Percentiles rank a stretch among this genome's conserved stretches.
Conservation (phyloP, 2,888 invertebrate species). For the Pachydiplax longipennis region DNA sequence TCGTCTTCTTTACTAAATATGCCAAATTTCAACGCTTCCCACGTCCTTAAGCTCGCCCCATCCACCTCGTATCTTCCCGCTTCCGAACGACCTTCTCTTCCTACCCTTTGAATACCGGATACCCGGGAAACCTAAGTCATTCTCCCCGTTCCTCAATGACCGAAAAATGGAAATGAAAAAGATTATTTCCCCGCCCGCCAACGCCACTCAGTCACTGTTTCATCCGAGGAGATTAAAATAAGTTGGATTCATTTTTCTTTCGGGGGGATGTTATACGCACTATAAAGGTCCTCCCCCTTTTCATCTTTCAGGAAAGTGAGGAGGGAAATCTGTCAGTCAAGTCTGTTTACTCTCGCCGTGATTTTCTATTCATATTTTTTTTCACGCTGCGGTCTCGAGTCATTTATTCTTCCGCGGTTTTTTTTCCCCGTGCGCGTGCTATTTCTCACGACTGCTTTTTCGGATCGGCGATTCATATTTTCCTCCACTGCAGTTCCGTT, state of each 20-base stretch:
- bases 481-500: conserved; percentile 33
- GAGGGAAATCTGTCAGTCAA: not conserved
- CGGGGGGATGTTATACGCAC: not conserved
- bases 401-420: conserved; percentile 14
- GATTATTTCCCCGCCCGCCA: not conserved
- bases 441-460: not conserved
- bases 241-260: not conserved
- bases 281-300: not conserved
- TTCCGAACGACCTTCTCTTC: not conserved
- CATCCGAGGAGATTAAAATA: conserved; percentile 24
- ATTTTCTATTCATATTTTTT: conserved; percentile 23
- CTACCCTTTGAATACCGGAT: not conserved
- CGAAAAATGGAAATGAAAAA: not conserved
- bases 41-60: not conserved
- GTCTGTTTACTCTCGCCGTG: not conserved
- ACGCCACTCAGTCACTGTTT: conserved; percentile 9
- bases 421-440: not conserved
- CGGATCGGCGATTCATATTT: conserved; percentile 9
- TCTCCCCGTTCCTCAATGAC: not conserved
- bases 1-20: not conserved
- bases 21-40: not conserved
- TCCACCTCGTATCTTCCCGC: not conserved
- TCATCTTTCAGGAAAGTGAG: not conserved
- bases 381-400: conserved; percentile 12
- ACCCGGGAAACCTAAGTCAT: not conserved